Conservation (phyloP, 1,140 invertebrate genomes). For the Meloidogyne hapla region DNA sequence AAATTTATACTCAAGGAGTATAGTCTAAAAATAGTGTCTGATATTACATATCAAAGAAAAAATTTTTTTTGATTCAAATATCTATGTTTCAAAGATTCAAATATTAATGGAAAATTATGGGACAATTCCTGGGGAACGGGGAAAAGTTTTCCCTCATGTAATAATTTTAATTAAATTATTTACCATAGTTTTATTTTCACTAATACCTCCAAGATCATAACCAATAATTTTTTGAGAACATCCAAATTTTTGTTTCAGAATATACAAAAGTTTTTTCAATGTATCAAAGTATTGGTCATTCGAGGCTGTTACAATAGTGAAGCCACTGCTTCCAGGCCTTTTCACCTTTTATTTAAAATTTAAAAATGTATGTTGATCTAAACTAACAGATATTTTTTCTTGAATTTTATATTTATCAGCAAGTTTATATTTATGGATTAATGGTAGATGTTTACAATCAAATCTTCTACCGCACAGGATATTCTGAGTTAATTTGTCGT, state of each 20-base stretch:
- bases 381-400: not conserved
- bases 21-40: too few species aligned
- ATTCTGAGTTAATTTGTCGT: too few species aligned
- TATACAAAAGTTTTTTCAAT: not conserved
- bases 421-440: not conserved
- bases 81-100: too few species aligned
- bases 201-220: conserved; percentile 12
- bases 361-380: too few species aligned
- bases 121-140: too few species aligned
- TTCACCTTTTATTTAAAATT: not conserved
- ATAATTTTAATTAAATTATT: too few species aligned
- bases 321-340: not conserved
- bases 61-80: too few species aligned
- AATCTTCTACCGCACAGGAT: not conserved
- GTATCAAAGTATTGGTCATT: not conserved
- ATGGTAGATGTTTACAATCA: not conserved
- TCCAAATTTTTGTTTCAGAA: not conserved
- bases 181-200: not conserved
- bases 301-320: not conserved
- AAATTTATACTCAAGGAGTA: too few species aligned
- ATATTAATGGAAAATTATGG: too few species aligned
- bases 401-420: not conserved
- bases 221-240: conserved; percentile 2
- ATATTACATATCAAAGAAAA: too few species aligned
- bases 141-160: too few species aligned